Percentiles rank a stretch among this genome's conserved stretches.
Evolutionary conservation across 2,797 vertebrate genomes (phyloP).

Genomic region (Helostoma temminkii): DNA sequence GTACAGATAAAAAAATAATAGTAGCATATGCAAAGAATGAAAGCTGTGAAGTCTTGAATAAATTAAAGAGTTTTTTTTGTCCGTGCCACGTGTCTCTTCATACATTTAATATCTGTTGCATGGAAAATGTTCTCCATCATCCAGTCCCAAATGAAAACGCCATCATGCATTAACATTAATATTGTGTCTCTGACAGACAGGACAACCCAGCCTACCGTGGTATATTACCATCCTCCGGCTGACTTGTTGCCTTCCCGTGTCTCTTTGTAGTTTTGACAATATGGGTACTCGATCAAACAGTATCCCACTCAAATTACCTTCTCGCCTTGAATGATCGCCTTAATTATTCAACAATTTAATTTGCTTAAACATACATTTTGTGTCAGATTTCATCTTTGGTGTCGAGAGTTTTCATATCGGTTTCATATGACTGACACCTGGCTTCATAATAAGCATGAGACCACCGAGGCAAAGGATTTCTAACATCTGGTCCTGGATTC

Average conservation of each 20-base stretch:
- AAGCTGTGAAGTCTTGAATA: background rate
- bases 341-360: constrained; percentile 82
- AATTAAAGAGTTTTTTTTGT: background rate
- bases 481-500: background rate
- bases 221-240: constrained; percentile 75
- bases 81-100: background rate
- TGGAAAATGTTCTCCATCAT: constrained; percentile 64
- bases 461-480: constrained; percentile 22
- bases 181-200: constrained; percentile 53
- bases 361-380: constrained; percentile 79
- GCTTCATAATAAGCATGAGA: constrained; percentile 28
- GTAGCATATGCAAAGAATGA: background rate
- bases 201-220: constrained; percentile 53
- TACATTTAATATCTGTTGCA: constrained; percentile 49
- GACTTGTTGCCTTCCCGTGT: constrained; percentile 63
- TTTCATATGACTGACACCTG: constrained; percentile 57
- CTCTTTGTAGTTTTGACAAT: constrained; percentile 77
- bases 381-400: constrained; percentile 71
- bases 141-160: constrained; percentile 61
- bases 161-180: constrained; percentile 61
- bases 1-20: no score
- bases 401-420: constrained; percentile 64
- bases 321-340: constrained; percentile 64
- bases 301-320: constrained; percentile 77
- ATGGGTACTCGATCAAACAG: constrained; percentile 74